phyloP scores from a whole-genome alignment of 2,888 invertebrate species.

The Drosophila bunnanda region DNA sequence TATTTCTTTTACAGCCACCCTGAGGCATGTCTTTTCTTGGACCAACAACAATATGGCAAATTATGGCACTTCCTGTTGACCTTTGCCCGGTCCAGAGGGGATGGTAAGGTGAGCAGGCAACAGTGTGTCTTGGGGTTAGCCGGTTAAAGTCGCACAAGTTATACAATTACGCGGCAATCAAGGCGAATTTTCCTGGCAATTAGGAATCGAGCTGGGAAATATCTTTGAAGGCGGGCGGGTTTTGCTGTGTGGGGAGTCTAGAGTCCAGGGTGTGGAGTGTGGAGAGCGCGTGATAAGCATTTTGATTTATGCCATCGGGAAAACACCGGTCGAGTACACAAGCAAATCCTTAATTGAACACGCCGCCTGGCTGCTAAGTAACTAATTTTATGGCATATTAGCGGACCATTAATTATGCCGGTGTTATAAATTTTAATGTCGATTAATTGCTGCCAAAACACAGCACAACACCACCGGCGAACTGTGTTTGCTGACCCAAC shows the following conservation, averaged over 20 bases:
- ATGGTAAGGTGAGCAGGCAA: constrained; percentile 16
- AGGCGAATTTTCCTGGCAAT: constrained; percentile 52
- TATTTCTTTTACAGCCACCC: not conserved
- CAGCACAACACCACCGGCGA: constrained; percentile 31
- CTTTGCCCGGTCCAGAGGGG: constrained; percentile 43
- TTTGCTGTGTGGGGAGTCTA: not conserved
- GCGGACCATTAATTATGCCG: constrained; percentile 75
- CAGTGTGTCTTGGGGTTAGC: constrained; percentile 19
- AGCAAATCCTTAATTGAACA: constrained; percentile 77
- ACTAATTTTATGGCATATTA: constrained; percentile 79
- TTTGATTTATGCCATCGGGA: constrained; percentile 75
- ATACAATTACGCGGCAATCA: constrained; percentile 73
- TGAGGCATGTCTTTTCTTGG: constrained; percentile 30
- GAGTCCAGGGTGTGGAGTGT: constrained; percentile 7
- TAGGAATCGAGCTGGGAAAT: constrained; percentile 31
- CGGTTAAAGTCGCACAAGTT: constrained; percentile 56
- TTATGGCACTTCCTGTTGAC: constrained; percentile 76
- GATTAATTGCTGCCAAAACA: constrained; percentile 80
- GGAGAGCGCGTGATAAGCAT: constrained; percentile 75
- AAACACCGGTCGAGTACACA: constrained; percentile 54
- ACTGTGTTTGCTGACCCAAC: constrained; percentile 50
- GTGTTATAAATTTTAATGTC: constrained; percentile 77
- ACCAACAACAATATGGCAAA: constrained; percentile 74
- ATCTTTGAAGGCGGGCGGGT: constrained; percentile 39
- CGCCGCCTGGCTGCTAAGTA: constrained; percentile 60